Evolutionary conservation across 1,140 invertebrate genomes (phyloP).

Genomic region (Meteorus sp.): DNA sequence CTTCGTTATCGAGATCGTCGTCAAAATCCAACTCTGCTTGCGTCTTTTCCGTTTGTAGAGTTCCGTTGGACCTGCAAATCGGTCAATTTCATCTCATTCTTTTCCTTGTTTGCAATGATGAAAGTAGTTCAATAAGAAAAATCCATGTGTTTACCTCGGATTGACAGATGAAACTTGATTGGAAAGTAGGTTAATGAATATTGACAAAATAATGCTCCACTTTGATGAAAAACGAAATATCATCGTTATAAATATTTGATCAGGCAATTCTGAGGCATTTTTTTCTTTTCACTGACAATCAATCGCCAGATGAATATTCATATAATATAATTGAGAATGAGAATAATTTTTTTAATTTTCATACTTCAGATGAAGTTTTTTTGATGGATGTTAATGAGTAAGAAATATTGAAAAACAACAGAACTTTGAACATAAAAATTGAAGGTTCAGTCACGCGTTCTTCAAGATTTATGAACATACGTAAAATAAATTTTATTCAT

Average conservation of each 20-base stretch:
- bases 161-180: background rate
- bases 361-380: background rate
- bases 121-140: too few relatives aligned
- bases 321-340: too few relatives aligned
- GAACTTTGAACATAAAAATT: constrained; percentile 11
- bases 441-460: background rate
- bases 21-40: too few relatives aligned
- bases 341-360: background rate
- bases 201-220: background rate
- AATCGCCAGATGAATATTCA: background rate
- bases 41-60: too few relatives aligned
- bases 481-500: constrained; percentile 18
- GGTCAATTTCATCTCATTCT: background rate
- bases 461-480: background rate
- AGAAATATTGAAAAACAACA: background rate
- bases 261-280: background rate
- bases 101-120: background rate
- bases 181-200: background rate
- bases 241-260: background rate
- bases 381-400: too few relatives aligned
- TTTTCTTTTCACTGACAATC: background rate
- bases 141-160: background rate
- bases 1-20: too few relatives aligned
- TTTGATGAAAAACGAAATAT: background rate
- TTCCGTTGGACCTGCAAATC: background rate